Conservation (phyloP, 2,797 vertebrate species). For the Peromyscus attwateri region DNA sequence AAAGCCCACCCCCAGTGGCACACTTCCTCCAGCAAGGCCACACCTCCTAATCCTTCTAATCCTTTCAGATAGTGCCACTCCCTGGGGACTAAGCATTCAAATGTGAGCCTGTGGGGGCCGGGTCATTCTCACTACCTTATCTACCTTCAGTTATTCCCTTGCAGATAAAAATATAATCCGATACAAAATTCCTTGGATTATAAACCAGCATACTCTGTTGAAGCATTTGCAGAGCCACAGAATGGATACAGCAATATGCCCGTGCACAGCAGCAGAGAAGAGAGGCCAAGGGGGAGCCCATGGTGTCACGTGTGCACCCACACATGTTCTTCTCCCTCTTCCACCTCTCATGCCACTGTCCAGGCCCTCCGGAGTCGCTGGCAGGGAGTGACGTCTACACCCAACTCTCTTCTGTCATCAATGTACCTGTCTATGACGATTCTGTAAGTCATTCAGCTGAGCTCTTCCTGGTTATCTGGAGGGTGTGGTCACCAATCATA, state of each 20-base stretch:
- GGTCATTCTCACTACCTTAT: neutral
- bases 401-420: constrained; percentile 11
- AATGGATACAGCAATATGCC: too few relatives aligned
- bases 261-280: neutral
- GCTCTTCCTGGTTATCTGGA: neutral
- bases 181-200: neutral
- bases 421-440: neutral
- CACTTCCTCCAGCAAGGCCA: neutral
- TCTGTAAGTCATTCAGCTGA: neutral
- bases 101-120: too few relatives aligned
- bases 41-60: neutral
- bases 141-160: neutral
- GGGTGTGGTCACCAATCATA: neutral
- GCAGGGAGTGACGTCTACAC: neutral
- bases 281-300: neutral
- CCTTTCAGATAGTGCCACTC: neutral
- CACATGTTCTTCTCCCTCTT: neutral
- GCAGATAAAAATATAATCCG: neutral
- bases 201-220: neutral
- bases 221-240: neutral
- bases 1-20: neutral
- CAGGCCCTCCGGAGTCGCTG: neutral
- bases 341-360: neutral
- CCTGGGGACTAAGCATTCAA: neutral
- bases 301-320: too few relatives aligned